phyloP scores from a whole-genome alignment of 2,888 invertebrate genomes.

The Heliconius aoede region DNA sequence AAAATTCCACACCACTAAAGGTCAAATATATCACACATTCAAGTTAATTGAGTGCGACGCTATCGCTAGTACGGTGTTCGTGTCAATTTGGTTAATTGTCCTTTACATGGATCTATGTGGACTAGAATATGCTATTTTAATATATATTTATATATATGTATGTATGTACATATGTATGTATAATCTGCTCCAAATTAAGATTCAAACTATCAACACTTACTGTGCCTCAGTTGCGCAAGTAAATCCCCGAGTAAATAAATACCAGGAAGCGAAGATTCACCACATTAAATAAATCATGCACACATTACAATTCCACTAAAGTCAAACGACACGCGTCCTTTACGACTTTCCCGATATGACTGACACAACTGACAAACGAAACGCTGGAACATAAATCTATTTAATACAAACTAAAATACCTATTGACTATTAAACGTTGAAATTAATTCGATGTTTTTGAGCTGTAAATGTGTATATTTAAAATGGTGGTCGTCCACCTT shows the following conservation, averaged over 20 bases:
- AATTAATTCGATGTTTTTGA: neutral
- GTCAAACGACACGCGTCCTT: constrained; percentile 51
- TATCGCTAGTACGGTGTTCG: constrained; percentile 4
- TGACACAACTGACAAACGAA: constrained; percentile 71
- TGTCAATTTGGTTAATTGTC: constrained; percentile 12
- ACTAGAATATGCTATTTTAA: no score
- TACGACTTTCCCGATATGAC: constrained; percentile 61
- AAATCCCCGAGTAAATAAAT: constrained; percentile 8
- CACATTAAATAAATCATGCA: constrained; percentile 59
- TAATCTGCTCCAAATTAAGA: no score
- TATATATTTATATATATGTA: no score
- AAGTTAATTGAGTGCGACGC: constrained; percentile 10
- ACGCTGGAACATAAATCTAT: constrained; percentile 76
- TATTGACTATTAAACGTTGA: constrained; percentile 49
- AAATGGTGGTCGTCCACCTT: no score
- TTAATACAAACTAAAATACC: constrained; percentile 69
- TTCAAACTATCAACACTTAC: no score
- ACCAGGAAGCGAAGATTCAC: constrained; percentile 60
- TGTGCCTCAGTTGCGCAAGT: no score
- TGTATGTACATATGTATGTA: no score
- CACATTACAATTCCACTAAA: constrained; percentile 54
- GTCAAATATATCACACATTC: constrained; percentile 8
- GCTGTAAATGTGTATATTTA: no score
- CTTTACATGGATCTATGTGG: neutral
- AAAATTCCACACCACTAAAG: constrained; percentile 4